phyloP scores from a whole-genome alignment of 2,113 vertebrate species.

The Malurus alboscapulatus region DNA sequence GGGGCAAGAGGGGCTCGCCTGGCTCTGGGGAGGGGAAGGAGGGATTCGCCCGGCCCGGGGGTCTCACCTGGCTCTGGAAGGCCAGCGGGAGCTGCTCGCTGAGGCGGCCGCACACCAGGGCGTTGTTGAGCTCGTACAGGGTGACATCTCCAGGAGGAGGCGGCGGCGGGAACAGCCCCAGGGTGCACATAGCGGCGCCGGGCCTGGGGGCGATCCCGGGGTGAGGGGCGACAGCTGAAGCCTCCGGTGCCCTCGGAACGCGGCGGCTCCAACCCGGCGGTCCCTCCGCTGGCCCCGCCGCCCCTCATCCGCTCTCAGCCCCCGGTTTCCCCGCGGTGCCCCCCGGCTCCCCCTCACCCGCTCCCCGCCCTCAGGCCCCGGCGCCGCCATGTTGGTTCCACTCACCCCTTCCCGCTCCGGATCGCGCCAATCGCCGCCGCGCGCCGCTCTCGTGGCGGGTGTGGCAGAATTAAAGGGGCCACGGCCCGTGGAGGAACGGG shows the following conservation, averaged over 20 bases:
- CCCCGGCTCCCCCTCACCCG: background rate
- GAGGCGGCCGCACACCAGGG: slow-evolving; percentile 76
- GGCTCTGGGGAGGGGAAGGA: background rate
- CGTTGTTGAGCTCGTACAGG: slow-evolving; percentile 88
- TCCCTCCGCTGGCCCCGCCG: background rate
- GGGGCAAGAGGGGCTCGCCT: background rate
- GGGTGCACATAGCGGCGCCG: slow-evolving; percentile 76
- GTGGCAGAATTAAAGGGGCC: background rate
- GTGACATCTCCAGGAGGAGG: slow-evolving; percentile 75
- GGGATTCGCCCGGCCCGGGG: background rate
- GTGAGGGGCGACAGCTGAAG: background rate
- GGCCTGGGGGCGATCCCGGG: background rate
- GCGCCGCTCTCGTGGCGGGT: background rate
- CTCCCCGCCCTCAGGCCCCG: background rate
- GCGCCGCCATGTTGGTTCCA: background rate
- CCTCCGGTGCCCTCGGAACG: background rate
- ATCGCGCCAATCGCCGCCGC: background rate
- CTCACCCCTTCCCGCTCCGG: background rate
- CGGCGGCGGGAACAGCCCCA: slow-evolving; percentile 85
- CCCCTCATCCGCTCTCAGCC: background rate
- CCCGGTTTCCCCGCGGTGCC: too few relatives aligned
- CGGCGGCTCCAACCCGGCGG: background rate
- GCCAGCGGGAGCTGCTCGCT: slow-evolving; percentile 67
- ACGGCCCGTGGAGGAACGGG: fast-evolving
- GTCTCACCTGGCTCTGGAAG: slow-evolving; percentile 67